Conservation (phyloP, 2,888 invertebrate genomes). For the Acrocyrtus sp. region DNA sequence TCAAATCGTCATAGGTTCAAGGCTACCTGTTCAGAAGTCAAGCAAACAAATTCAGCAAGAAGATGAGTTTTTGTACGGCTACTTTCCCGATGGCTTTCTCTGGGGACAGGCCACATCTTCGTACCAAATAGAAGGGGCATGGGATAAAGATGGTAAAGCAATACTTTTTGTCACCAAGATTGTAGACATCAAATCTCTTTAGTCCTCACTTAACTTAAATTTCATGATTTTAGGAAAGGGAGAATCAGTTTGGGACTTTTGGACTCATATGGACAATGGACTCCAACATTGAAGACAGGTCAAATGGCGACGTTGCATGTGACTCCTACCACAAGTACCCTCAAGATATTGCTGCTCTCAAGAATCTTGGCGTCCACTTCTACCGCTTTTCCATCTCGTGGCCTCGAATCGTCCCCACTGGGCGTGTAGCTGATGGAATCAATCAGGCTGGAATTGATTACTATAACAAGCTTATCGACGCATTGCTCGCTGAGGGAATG, state of each 20-base stretch:
- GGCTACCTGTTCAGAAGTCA: too few species aligned
- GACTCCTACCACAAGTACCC: conserved; percentile 68
- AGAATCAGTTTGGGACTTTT: conserved; percentile 66
- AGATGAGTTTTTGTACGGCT: conserved; percentile 49
- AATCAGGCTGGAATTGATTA: conserved; percentile 67
- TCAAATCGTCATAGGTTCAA: too few species aligned
- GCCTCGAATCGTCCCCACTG: conserved; percentile 67
- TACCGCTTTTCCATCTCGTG: conserved; percentile 65
- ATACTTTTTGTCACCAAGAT: too few species aligned
- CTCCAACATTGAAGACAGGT: conserved; percentile 64
- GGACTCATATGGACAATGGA: conserved; percentile 65
- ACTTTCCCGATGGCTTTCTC: conserved; percentile 49
- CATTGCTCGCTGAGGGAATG: conserved; percentile 66
- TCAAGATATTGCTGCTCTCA: conserved; percentile 67
- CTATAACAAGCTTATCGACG: conserved; percentile 70
- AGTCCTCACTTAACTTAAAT: conserved; percentile 56
- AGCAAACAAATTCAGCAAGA: too few species aligned
- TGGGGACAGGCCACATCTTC: conserved; percentile 53
- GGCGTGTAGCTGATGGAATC: conserved; percentile 66
- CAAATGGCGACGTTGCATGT: conserved; percentile 67
- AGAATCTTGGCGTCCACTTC: conserved; percentile 60
- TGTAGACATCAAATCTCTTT: too few species aligned
- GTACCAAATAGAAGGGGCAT: conserved; percentile 56
- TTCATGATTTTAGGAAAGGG: conserved; percentile 64
- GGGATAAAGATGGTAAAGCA: conserved; percentile 52